Evolutionary conservation across 2,888 invertebrate species (phyloP), one percentile per base, ranked within the genome.

Genomic region (Aleiodes leptofemur): DNA sequence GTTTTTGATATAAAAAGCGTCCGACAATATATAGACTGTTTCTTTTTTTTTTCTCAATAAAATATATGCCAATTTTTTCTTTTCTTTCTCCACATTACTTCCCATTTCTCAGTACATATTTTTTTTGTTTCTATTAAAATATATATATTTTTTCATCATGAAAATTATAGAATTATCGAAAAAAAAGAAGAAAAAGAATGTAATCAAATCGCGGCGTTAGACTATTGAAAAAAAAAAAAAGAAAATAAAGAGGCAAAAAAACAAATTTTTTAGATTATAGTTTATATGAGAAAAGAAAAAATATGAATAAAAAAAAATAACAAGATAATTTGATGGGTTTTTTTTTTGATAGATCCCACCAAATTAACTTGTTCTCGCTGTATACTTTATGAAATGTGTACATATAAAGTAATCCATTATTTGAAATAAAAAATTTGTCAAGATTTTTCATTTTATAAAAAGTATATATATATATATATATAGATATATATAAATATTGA

Each of bases 21-120:
- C 43, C 11, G 48, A 68, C 68, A 68, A 68, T 51, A 53, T 16
- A 53, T 51, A 68, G 68, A 68, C 68, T 68, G 68, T 68, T 68
- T 68, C 48, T 68, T 68, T 34, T 48, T 66, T 31, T 48, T 66
- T 31, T 51, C 50, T 51, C 50, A n/a, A 50, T 64, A 38, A 43
- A 34, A 64, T 43, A 16, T 38, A 59, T 34, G 34, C 9, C 34
- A 4, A n/a, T 59, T 34, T n/a, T n/a, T 59, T 59, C n/a, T 8
- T 55, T 8, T 55, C 53, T 14, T 14, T 16, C 8, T 16, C 55
- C 34, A 34, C 6, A 55, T 16, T 16, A n/a, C n/a, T 16, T 55
- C 55, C 16, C 48, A 8, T 48, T 6, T 64, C n/a, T 64, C 64
- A 64, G 23, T 64, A 43, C 0, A 43, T 43, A 48, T 64, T 64